Base-by-base conservation (phyloP, 2,113 vertebrate genomes). In the Bombycilla garrulus region DNA sequence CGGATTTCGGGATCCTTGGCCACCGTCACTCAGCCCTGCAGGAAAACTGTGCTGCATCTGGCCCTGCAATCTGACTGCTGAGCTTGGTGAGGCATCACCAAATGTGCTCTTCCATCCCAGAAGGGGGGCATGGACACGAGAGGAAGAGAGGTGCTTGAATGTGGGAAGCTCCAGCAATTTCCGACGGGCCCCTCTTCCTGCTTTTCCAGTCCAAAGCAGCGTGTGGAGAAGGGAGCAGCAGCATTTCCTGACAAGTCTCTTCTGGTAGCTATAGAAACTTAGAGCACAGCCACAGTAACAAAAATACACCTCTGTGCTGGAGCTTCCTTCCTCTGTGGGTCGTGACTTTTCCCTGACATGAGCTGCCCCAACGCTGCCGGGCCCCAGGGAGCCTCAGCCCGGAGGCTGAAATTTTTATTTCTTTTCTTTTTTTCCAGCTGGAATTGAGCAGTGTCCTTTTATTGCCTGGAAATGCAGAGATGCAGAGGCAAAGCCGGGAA, bases 251-350 rank as follows among this genome's bases (percentile, higher is more conserved):
- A 44, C 73, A 69, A 15, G 48, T 81, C 4, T 0, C 23, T 80
- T 35, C 60, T 90, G 94, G 95, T 96, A 96, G 94, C 90, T 90
- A 93, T 88, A 96, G 95, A 95, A 97, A 97, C 96, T 96, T 95
- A 36, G 67, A 88, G 54, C 79, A 80, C 67, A 92, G 57, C 24
- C 84, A 24, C 61, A 15, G 47, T 12, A 70, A 81, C 86, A 83
- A 56, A 94, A 95, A 94, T 64, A 60, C 54, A 35, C 45, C 42
- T 73, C 74, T 77, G 53, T 42, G 36, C 69, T 24, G 61, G 78
- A 69, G 70, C 70, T 95, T 95, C 93, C 93, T 95, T 91, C 84
- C 73, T 48, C 74, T 29, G 53, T 3, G 3, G 69, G 56, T 23
- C 0, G 0, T 36, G 61, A 78, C 62, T 94, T 86, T 58, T 80